A percentile compares a stretch with the other conserved stretches of the same genome.
phyloP scores from a whole-genome alignment of 2,888 invertebrate genomes.

The Hyalella azteca region DNA sequence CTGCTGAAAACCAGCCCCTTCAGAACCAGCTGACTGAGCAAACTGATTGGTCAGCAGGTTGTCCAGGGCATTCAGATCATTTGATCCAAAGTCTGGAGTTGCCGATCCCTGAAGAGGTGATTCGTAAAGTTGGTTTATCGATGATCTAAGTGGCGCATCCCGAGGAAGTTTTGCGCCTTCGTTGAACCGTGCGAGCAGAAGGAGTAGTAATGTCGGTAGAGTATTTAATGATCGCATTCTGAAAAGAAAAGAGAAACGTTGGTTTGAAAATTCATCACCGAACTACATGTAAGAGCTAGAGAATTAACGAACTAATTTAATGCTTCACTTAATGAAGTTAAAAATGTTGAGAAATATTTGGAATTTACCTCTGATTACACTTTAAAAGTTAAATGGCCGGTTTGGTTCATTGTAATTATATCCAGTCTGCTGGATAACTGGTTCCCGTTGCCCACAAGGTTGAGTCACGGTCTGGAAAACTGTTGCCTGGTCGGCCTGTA shows the following conservation, averaged over 20 bases:
- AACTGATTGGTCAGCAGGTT: not conserved
- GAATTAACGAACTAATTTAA: no score
- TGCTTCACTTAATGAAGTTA: no score
- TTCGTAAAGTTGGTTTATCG: conserved; percentile 18
- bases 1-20: conserved; percentile 20
- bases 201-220: conserved; percentile 11
- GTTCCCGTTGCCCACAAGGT: conserved; percentile 38
- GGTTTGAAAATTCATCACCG: no score
- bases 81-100: not conserved
- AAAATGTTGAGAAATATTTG: not conserved
- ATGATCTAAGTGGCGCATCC: not conserved
- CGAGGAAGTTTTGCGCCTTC: conserved; percentile 34
- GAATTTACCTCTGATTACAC: not conserved
- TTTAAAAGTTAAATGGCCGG: conserved; percentile 38
- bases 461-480: conserved; percentile 41
- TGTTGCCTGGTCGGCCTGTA: conserved; percentile 41
- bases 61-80: not conserved
- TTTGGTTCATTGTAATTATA: conserved; percentile 51
- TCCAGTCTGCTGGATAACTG: not conserved
- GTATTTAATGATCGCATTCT: conserved; percentile 22
- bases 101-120: not conserved
- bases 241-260: not conserved
- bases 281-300: no score
- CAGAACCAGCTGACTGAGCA: not conserved
- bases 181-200: not conserved